A percentile compares a stretch with the other conserved stretches of the same genome.
These are phyloP conservation scores for Cryptotermes secundus DNA, from an alignment of 1,140 invertebrate genomes.

Conservation along the genomic window DNA sequence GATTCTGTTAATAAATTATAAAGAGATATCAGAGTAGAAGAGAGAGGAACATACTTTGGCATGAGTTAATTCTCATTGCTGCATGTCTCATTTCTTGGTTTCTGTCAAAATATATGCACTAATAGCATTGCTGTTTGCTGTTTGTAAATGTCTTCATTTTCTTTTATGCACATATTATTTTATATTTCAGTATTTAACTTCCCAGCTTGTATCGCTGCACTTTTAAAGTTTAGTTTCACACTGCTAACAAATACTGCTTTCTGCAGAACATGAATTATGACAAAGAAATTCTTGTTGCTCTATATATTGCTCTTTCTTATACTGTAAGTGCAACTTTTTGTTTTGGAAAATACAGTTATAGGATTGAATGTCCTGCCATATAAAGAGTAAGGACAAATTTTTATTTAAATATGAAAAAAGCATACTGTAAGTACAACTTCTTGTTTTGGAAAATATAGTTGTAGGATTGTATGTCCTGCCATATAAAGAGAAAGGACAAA, in stretches of 20 bases:
- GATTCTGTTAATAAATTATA: no score
- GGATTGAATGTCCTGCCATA: no score
- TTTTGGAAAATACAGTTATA: no score
- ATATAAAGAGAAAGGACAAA: no score
- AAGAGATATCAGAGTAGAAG: no score
- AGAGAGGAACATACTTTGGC: neutral
- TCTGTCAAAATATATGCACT: neutral
- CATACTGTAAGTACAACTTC: neutral
- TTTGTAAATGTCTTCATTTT: neutral
- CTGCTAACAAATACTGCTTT: neutral
- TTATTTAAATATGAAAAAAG: no score
- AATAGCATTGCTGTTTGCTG: neutral
- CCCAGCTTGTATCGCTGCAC: neutral
- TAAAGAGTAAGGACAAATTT: no score
- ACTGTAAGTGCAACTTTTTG: neutral
- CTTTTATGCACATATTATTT: neutral
- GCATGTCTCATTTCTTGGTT: neutral
- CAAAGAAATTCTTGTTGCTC: neutral
- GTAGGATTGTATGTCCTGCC: no score
- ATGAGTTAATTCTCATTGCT: neutral
- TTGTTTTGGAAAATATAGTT: no score
- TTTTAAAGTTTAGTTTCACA: neutral
- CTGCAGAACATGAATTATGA: neutral
- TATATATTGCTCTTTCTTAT: neutral
- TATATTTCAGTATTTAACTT: neutral